These are phyloP conservation scores for Poecilus cupreus DNA, from an alignment of 2,888 invertebrate genomes.

Conservation along the genomic window DNA sequence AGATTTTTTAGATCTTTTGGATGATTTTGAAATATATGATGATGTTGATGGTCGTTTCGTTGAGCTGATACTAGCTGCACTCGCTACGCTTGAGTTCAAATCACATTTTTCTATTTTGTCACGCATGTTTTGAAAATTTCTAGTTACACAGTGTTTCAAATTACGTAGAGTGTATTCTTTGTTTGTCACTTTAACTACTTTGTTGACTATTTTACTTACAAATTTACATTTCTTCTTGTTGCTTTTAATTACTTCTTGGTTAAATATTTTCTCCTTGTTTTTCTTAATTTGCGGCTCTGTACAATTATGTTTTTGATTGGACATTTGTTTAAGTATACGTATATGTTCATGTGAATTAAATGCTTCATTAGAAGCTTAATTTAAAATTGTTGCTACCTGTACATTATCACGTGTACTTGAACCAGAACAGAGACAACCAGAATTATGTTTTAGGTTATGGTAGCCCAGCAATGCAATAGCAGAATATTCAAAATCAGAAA, in stretches of 20 bases:
- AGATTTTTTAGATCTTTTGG: background rate
- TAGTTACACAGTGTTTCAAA: background rate
- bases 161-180: background rate
- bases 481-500: no score
- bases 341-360: no score
- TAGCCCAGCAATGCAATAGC: no score
- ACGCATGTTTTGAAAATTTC: background rate
- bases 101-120: background rate
- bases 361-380: no score
- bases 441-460: no score
- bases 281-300: no score
- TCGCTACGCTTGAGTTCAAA: background rate
- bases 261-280: background rate
- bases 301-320: no score
- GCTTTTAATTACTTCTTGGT: background rate
- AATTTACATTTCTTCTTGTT: conserved; percentile 6
- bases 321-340: no score
- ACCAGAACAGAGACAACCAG: no score
- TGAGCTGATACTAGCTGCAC: background rate
- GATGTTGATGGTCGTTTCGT: background rate
- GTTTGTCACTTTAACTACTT: background rate
- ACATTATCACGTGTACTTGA: no score
- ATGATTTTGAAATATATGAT: background rate
- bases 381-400: no score
- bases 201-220: conserved; percentile 12